These are phyloP conservation scores for Athene noctua DNA, from an alignment of 2,113 vertebrate genomes.

Conservation along the genomic window DNA sequence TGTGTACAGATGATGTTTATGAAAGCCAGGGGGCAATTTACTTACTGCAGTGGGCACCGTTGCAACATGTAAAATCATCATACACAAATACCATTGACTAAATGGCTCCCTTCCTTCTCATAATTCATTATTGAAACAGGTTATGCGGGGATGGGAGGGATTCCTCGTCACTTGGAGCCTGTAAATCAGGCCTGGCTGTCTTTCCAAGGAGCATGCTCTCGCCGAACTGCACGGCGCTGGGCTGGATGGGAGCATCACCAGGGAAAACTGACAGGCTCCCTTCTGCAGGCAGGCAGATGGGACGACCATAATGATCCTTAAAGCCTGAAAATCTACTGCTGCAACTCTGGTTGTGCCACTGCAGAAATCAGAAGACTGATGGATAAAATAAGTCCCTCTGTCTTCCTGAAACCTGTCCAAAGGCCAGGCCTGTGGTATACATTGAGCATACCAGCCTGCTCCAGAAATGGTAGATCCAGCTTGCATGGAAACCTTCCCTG, in stretches of 20 bases:
- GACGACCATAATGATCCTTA: not conserved
- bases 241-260: not conserved
- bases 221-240: fast-evolving
- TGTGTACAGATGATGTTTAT: conserved; percentile 69
- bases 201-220: not conserved
- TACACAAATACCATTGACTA: conserved; percentile 50
- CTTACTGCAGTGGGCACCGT: conserved; percentile 39
- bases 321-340: not conserved
- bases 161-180: not conserved
- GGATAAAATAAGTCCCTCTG: not conserved
- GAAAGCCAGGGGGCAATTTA: conserved; percentile 61
- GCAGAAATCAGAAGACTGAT: not conserved
- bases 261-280: not conserved
- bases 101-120: conserved; percentile 42
- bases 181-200: conserved; percentile 3
- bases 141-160: not conserved
- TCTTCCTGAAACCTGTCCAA: not conserved
- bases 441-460: not conserved
- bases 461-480: not conserved
- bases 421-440: not conserved
- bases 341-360: not conserved
- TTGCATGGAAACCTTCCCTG: not conserved
- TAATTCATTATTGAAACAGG: conserved; percentile 41
- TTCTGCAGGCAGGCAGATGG: fast-evolving
- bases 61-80: conserved; percentile 37